Base-by-base conservation (phyloP, 2,888 invertebrate species). In the Pyrrhia umbra region DNA sequence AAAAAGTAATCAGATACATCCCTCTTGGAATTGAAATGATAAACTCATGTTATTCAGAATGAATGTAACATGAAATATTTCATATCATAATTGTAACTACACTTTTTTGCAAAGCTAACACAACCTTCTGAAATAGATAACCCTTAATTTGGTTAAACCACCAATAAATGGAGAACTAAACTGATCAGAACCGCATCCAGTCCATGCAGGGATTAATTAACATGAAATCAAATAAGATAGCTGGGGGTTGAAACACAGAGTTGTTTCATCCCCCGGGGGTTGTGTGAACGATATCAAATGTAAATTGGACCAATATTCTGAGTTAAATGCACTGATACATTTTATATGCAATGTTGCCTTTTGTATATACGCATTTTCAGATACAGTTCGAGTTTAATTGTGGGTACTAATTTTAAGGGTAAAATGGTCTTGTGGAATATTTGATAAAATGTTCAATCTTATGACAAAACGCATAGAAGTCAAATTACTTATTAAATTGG, bases 201-300 rank as follows among this genome's bases (percentile, higher is more conserved):
- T 54, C 42, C 49, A 37, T 63, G 46, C 54, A 47, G 18, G 42
- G 47, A 71, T 62, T 71, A 68, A 79, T 77, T 75, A 75, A 70
- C 63, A 66, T 66, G 63, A 50, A 67, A 75, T 60, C 64, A 71
- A 78, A 71, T 59, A 58, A 64, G 65, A 69, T 64, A 60, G 51
- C 61, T 34, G 10, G 21, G 39, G 30, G 58, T 21, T 39, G 42
- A 21, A 52, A 49, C 37, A 37, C 34, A 21, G 18, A 45, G 34
- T 15, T 16, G 49, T 30, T 39, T 30, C 27, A 37, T n/a, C 39
- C 54, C 25, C 23, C 40, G 56, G 34, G 57, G 39, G 45, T 16
- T 51, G 52, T 52, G 42, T 51, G 25, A 34, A n/a, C 50, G 45
- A 50, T 75, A 69, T 63, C 69, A 57, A 55, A 68, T 57, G 54